Conservation (phyloP, 1,140 invertebrate species). For the Bombus polaris region DNA sequence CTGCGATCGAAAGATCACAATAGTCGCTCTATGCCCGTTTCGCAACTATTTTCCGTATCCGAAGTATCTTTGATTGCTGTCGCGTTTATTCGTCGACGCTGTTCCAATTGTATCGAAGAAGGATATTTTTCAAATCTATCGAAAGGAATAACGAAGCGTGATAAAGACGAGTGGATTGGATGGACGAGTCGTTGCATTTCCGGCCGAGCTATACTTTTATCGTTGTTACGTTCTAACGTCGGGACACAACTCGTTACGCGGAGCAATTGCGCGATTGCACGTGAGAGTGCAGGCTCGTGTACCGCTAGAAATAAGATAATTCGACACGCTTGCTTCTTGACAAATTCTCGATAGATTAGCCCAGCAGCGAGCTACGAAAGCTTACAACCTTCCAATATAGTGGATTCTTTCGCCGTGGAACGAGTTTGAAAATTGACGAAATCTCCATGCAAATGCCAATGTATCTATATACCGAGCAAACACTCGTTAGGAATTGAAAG, state of each 20-base stretch:
- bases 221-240: slow-evolving; percentile 44
- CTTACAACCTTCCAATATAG: background rate
- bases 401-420: background rate
- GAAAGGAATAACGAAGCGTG: background rate
- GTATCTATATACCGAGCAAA: background rate
- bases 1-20: background rate
- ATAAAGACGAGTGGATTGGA: background rate
- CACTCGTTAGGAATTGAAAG: background rate
- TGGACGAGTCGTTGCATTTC: slow-evolving; percentile 25
- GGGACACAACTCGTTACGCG: slow-evolving; percentile 27
- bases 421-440: background rate
- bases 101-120: no score
- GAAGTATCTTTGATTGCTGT: no score
- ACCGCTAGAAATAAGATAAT: slow-evolving; percentile 39
- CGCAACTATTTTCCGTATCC: no score
- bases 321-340: slow-evolving; percentile 26
- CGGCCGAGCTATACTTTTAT: slow-evolving; percentile 28
- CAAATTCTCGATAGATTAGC: slow-evolving; percentile 1
- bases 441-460: background rate
- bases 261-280: slow-evolving; percentile 17
- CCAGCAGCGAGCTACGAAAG: background rate
- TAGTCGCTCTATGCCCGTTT: no score
- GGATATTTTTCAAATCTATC: background rate
- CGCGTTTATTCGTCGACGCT: no score
- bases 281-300: slow-evolving; percentile 7